Evolutionary conservation across 2,888 invertebrate genomes (phyloP).

Genomic region (Stenotaenia linearis): DNA sequence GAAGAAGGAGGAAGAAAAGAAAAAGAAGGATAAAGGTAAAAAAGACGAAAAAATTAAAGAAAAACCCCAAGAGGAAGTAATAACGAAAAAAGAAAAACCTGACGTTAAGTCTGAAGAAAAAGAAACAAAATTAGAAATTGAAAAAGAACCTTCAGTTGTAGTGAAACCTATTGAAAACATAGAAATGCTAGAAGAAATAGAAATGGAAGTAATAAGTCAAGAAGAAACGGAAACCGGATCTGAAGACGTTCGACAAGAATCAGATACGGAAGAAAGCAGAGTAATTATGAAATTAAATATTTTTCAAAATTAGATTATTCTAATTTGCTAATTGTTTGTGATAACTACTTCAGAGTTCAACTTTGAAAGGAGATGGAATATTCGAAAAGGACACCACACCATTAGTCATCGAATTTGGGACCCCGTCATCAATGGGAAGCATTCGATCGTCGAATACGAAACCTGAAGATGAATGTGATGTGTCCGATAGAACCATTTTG

Average conservation of each 20-base stretch:
- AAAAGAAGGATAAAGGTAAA: not conserved
- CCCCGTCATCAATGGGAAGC: conserved; percentile 22
- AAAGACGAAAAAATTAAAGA: not conserved
- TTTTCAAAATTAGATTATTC: not conserved
- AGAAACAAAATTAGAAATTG: not conserved
- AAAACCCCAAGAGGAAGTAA: not conserved
- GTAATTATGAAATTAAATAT: not conserved
- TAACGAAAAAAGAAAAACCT: not conserved
- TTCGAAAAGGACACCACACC: conserved; percentile 16
- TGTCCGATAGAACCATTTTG: conserved; percentile 15
- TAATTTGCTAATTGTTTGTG: no score
- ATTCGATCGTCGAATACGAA: not conserved
- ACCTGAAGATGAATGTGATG: not conserved
- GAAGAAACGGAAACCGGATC: not conserved
- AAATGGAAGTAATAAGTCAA: not conserved
- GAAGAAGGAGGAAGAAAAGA: not conserved
- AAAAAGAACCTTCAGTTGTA: no score
- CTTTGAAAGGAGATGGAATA: conserved; percentile 6
- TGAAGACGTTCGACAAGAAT: not conserved
- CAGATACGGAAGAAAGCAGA: not conserved
- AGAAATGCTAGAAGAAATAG: not conserved
- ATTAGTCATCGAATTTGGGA: conserved; percentile 15
- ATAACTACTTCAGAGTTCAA: not conserved
- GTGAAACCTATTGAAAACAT: not conserved
- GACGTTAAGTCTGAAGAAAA: not conserved